Conservation (phyloP, 1,140 invertebrate genomes). For the Thalassaphorura encarpata region DNA sequence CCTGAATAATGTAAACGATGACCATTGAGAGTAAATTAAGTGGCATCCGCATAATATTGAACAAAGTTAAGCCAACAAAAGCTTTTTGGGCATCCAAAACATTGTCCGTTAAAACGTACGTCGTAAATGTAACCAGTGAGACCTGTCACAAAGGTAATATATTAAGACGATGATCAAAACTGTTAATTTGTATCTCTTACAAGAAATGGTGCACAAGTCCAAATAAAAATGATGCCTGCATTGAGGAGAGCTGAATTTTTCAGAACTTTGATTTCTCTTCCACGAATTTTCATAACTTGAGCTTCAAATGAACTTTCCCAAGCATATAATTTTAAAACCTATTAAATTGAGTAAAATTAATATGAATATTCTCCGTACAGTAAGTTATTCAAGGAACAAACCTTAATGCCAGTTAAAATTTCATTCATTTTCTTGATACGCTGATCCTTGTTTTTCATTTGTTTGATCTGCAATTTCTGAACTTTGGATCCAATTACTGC, state of each 20-base stretch:
- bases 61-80: constrained; percentile 93
- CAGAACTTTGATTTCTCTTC: constrained; percentile 72
- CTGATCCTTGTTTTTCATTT: constrained; percentile 86
- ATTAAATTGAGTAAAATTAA: background rate
- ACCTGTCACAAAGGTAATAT: constrained; percentile 26
- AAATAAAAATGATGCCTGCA: constrained; percentile 82
- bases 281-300: constrained; percentile 69
- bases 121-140: constrained; percentile 63
- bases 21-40: constrained; percentile 78
- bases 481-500: constrained; percentile 73
- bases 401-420: constrained; percentile 88
- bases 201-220: constrained; percentile 92
- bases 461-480: constrained; percentile 60
- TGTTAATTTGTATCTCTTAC: constrained; percentile 45
- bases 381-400: constrained; percentile 34
- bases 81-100: constrained; percentile 79
- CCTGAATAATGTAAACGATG: constrained; percentile 34
- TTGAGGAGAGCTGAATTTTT: constrained; percentile 77
- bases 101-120: constrained; percentile 64
- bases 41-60: constrained; percentile 74
- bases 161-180: background rate
- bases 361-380: background rate
- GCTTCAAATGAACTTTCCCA: constrained; percentile 84
- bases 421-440: constrained; percentile 92
- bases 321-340: constrained; percentile 76